Evolutionary conservation across 2,888 invertebrate genomes (phyloP).

Genomic region (Drosophila testacea): DNA sequence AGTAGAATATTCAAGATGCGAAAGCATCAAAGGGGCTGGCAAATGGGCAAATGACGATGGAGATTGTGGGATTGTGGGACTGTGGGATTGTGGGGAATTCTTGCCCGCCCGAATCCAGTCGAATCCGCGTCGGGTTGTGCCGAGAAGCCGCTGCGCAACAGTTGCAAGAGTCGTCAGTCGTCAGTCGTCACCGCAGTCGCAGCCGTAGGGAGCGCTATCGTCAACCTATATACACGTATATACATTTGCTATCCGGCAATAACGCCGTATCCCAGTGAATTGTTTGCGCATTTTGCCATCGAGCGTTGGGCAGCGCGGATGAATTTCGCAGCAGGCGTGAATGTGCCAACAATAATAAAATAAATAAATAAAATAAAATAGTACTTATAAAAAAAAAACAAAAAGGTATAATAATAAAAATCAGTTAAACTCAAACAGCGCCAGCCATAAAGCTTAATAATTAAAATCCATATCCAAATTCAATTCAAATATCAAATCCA

Average conservation of each 20-base stretch:
- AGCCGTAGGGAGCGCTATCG: conserved; percentile 31
- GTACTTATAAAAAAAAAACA: conserved; percentile 5
- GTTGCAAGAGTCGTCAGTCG: conserved; percentile 10
- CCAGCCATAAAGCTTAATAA: conserved; percentile 42
- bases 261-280: conserved; percentile 57
- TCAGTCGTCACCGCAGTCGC: conserved; percentile 18
- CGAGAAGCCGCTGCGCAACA: conserved; percentile 49
- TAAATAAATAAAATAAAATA: conserved; percentile 12
- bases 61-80: conserved; percentile 7
- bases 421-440: conserved; percentile 15
- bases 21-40: conserved; percentile 19
- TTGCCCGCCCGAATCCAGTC: conserved; percentile 58
- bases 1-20: conserved; percentile 34
- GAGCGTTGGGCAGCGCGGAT: conserved; percentile 79
- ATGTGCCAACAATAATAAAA: conserved; percentile 18
- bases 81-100: conserved; percentile 24
- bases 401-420: conserved; percentile 20
- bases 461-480: conserved; percentile 10
- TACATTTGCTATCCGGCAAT: conserved; percentile 25
- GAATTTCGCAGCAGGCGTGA: conserved; percentile 67
- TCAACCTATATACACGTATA: background rate
- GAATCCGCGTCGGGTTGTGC: conserved; percentile 52
- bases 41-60: conserved; percentile 11
- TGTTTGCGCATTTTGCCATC: conserved; percentile 78
- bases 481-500: conserved; percentile 3